phyloP scores from a whole-genome alignment of 2,797 vertebrate species.

The Fratercula arctica region DNA sequence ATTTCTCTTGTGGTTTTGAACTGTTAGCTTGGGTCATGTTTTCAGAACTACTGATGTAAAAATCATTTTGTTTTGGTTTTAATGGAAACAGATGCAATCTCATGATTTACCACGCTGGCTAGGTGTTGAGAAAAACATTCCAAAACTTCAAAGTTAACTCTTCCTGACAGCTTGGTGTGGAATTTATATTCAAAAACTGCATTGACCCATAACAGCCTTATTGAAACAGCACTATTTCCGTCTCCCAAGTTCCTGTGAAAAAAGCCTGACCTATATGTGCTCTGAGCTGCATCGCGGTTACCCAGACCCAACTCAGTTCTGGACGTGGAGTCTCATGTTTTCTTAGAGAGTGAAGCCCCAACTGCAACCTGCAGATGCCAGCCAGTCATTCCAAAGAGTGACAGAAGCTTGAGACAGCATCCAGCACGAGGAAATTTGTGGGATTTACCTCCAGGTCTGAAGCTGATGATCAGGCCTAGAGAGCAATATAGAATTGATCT shows the following conservation, averaged over 20 bases:
- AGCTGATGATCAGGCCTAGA: neutral
- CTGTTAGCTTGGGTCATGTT: neutral
- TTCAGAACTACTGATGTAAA: neutral
- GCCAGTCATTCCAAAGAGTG: neutral
- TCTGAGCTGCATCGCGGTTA: neutral
- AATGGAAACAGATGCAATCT: neutral
- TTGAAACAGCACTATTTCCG: neutral
- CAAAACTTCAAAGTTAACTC: neutral
- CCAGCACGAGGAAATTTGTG: rapidly evolving
- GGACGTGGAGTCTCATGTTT: neutral
- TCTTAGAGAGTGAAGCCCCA: neutral
- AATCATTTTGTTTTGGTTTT: neutral
- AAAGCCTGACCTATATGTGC: neutral
- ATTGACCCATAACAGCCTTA: neutral
- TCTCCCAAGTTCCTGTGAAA: neutral
- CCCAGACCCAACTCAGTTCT: neutral
- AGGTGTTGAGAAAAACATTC: neutral
- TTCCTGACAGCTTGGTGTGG: neutral
- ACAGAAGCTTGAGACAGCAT: neutral
- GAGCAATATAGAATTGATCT: neutral
- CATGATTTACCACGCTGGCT: neutral
- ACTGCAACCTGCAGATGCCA: neutral
- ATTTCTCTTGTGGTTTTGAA: neutral
- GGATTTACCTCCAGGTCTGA: neutral
- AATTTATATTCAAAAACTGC: neutral